These are phyloP conservation scores for Diarsia rubi DNA, from an alignment of 2,888 invertebrate species.

Conservation along the genomic window DNA sequence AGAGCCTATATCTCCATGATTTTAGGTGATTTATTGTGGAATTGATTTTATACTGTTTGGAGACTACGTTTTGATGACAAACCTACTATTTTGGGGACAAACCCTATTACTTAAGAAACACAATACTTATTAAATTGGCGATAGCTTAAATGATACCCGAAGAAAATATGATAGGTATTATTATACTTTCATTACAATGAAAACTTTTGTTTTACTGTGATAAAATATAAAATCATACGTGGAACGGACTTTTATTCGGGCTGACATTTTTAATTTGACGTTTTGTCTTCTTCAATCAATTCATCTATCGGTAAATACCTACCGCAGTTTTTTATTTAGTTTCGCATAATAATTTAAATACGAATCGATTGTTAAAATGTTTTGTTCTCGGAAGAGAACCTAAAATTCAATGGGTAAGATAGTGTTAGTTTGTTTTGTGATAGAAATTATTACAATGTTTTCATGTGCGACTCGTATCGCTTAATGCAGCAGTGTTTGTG, in stretches of 20 bases:
- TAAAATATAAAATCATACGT: slow-evolving; percentile 30
- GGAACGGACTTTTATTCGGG: slow-evolving; percentile 60
- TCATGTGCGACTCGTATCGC: slow-evolving; percentile 59
- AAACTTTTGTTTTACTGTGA: not conserved
- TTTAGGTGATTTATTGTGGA: too few relatives aligned
- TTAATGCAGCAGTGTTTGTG: slow-evolving; percentile 74
- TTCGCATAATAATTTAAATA: slow-evolving; percentile 49
- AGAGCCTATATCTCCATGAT: too few relatives aligned
- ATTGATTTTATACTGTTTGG: too few relatives aligned
- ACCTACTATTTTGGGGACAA: too few relatives aligned
- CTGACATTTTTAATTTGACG: slow-evolving; percentile 77
- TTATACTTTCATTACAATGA: not conserved
- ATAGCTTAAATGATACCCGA: too few relatives aligned
- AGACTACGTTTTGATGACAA: too few relatives aligned
- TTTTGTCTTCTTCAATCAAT: slow-evolving; percentile 74
- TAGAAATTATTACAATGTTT: slow-evolving; percentile 61
- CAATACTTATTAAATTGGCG: too few relatives aligned
- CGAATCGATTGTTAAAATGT: slow-evolving; percentile 76
- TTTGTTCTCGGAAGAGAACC: slow-evolving; percentile 89
- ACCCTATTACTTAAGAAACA: too few relatives aligned
- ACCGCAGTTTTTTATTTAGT: slow-evolving; percentile 68
- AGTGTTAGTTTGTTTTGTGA: slow-evolving; percentile 41
- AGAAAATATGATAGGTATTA: not conserved
- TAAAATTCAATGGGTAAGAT: slow-evolving; percentile 88
- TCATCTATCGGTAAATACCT: slow-evolving; percentile 69